Evolutionary conservation across 2,888 invertebrate genomes (phyloP).

Genomic region (Orthonychiurus folsomi): DNA sequence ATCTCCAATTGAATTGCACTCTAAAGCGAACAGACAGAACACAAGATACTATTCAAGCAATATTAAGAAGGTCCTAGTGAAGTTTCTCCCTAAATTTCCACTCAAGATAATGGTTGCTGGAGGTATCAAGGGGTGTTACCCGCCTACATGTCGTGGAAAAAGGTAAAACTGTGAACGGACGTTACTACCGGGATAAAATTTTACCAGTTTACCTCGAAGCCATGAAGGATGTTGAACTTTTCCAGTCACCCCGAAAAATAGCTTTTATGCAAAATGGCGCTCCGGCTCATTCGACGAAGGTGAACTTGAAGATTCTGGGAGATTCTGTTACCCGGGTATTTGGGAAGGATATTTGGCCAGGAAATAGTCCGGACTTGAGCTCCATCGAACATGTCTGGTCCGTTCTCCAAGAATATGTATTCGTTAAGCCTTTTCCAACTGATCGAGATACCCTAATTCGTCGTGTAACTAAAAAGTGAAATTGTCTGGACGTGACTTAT

Average conservation of each 20-base stretch:
- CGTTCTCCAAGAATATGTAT: constrained; percentile 3
- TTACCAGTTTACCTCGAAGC: constrained; percentile 8
- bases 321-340: background rate
- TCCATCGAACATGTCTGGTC: constrained; percentile 12
- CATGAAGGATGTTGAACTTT: background rate
- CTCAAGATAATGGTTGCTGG: constrained; percentile 8
- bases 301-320: background rate
- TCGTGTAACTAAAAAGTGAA: background rate
- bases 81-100: background rate
- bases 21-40: background rate
- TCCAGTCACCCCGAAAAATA: constrained; percentile 7
- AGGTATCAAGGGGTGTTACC: background rate
- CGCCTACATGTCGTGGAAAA: background rate
- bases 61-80: background rate
- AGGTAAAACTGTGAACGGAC: background rate
- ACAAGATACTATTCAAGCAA: background rate
- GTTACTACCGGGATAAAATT: constrained; percentile 10
- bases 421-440: background rate
- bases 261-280: constrained; percentile 9
- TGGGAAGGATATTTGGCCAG: constrained; percentile 12
- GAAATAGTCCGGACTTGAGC: constrained; percentile 4
- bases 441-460: background rate
- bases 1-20: background rate
- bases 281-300: constrained; percentile 4
- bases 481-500: background rate